Percentiles rank a stretch among this genome's conserved stretches.
Conservation (phyloP, 2,797 vertebrate genomes). For the Lagodon rhomboides region DNA sequence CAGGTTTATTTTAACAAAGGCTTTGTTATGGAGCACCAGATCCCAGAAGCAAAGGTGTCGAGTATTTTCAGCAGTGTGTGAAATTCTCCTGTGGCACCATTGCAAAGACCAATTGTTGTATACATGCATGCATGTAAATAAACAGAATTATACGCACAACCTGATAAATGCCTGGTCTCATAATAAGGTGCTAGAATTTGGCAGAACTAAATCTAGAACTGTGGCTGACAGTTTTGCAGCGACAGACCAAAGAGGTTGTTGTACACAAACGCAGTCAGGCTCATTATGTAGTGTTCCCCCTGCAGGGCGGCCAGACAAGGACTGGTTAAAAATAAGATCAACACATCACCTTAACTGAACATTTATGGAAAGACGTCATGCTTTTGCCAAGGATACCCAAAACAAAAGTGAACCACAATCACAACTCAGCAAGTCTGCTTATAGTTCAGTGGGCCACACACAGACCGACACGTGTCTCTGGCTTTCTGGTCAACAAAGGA, state of each 20-base stretch:
- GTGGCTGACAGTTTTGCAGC: slow-evolving; percentile 29
- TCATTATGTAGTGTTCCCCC: slow-evolving; percentile 38
- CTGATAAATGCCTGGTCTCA: slow-evolving; percentile 62
- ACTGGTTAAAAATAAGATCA: slow-evolving; percentile 41
- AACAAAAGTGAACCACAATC: slow-evolving; percentile 55
- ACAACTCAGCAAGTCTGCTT: slow-evolving; percentile 64
- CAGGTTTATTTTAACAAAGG: slow-evolving; percentile 71
- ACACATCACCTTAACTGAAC: slow-evolving; percentile 7
- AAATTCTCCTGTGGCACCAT: slow-evolving; percentile 62
- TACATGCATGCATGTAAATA: slow-evolving; percentile 45
- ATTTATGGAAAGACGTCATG: slow-evolving; percentile 39
- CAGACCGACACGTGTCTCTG: slow-evolving; percentile 59
- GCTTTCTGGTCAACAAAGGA: slow-evolving; percentile 57
- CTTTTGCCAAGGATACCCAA: slow-evolving; percentile 41
- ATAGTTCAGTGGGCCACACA: slow-evolving; percentile 75
- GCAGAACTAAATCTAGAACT: slow-evolving; percentile 68
- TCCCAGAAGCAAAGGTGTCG: slow-evolving; percentile 56
- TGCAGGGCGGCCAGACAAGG: slow-evolving; percentile 29
- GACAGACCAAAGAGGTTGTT: slow-evolving; percentile 38
- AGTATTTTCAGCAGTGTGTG: slow-evolving; percentile 79
- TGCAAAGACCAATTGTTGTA: slow-evolving; percentile 33
- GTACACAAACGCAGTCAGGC: slow-evolving; percentile 49
- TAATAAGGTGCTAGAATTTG: slow-evolving; percentile 78
- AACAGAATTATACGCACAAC: slow-evolving; percentile 46
- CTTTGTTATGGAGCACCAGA: slow-evolving; percentile 62